Evolutionary conservation across 2,888 invertebrate genomes (phyloP), one percentile per base, ranked within the genome.

Genomic region (Papilio protenor): DNA sequence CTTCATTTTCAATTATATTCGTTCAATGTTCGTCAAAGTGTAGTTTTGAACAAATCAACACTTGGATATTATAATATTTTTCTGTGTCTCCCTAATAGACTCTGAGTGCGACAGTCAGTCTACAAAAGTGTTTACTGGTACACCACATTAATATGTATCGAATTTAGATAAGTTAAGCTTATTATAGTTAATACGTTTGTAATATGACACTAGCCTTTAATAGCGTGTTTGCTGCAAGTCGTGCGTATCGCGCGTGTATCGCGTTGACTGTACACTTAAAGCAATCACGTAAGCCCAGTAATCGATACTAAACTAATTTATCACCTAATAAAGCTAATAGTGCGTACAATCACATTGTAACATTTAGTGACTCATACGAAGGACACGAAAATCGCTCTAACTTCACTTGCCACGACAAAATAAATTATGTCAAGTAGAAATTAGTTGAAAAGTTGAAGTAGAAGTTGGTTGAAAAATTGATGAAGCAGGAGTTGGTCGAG

Each of bases 141-240:
- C 11, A 66, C 40, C n/a, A 66, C 40, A 40, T 0, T 61, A 61
- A 18, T 40, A 33, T 64, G n/a, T 64, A 14, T 33, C 33, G 5
- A 40, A 40, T 66, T 12, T 66, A 40, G 3, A 66, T 73, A 49
- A 55, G 64, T 45, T 40, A 45, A 59, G 23, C 18, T 33, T 47
- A 73, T 73, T 59, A 73, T 52, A 52, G 49, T 74, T 40, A 49
- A 71, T 71, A 49, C 12, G 59, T 78, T 75, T 72, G 75, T 78
- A 72, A 78, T 72, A 72, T 66, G 75, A 78, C 23, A 75, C 73
- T 77, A 70, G 45, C n/a, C 73, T 73, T 77, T 81, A 81, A 83
- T 83, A 81, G 84, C 87, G 85, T 85, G 82, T 86, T 86, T 75
- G 86, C 81, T 84, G 84, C 84, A 83, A 86, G 83, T 90, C 90